These are phyloP conservation scores for Cisticola juncidis DNA, from an alignment of 2,113 vertebrate species.

Conservation along the genomic window DNA sequence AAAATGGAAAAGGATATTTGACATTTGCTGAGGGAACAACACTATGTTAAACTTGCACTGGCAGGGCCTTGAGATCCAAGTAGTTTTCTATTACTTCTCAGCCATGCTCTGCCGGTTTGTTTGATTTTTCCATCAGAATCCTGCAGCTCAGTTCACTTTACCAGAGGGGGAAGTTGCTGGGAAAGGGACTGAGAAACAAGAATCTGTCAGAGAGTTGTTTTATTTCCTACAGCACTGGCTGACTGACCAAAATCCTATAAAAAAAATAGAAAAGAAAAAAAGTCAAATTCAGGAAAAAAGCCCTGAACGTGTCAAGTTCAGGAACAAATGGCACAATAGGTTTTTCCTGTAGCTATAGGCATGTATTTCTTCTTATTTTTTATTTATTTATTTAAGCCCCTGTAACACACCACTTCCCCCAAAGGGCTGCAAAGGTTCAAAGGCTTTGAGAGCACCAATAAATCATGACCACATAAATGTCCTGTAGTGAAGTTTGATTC, in stretches of 20 bases:
- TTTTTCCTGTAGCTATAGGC: constrained; percentile 36
- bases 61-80: constrained; percentile 59
- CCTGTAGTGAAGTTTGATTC: constrained; percentile 70
- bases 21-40: not conserved
- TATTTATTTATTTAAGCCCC: constrained; percentile 74
- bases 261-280: constrained; percentile 29
- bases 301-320: constrained; percentile 59
- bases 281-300: constrained; percentile 67
- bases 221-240: constrained; percentile 55
- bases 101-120: constrained; percentile 42
- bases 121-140: constrained; percentile 67
- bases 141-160: constrained; percentile 46
- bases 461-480: constrained; percentile 70
- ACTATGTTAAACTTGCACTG: not conserved
- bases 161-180: constrained; percentile 22
- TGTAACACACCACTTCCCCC: constrained; percentile 51
- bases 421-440: constrained; percentile 64
- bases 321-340: constrained; percentile 45
- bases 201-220: constrained; percentile 58
- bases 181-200: constrained; percentile 27
- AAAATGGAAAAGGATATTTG: not conserved
- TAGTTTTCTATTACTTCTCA: constrained; percentile 53
- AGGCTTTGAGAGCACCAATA: constrained; percentile 68
- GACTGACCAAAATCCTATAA: constrained; percentile 54
- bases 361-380: constrained; percentile 57